A percentile compares a stretch with the other conserved stretches of the same genome.
These are phyloP conservation scores for Oscheius sp. DNA, from an alignment of 2,888 invertebrate genomes.

Conservation along the genomic window DNA sequence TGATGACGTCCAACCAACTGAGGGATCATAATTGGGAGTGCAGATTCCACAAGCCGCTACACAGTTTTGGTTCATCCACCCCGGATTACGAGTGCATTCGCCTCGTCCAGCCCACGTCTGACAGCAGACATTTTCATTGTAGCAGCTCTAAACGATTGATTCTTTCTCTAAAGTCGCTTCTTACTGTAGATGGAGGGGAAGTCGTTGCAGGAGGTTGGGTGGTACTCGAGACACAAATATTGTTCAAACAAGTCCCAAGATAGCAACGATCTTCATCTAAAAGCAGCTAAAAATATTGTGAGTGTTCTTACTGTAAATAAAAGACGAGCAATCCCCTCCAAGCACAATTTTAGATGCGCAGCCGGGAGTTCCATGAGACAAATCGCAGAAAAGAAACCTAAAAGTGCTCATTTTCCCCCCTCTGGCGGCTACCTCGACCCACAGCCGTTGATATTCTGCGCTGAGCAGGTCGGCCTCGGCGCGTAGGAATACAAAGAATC, in stretches of 20 bases:
- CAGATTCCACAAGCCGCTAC: too few species aligned
- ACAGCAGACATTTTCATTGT: too few species aligned
- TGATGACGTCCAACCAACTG: too few species aligned
- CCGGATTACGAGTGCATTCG: too few species aligned
- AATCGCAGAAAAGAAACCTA: constrained; percentile 57
- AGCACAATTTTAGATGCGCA: constrained; percentile 58
- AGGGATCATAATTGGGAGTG: too few species aligned
- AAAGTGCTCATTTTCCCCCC: constrained; percentile 19
- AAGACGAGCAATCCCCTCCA: constrained; percentile 60
- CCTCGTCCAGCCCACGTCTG: too few species aligned
- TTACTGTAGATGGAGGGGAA: too few species aligned
- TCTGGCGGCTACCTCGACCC: constrained; percentile 37
- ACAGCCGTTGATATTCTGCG: constrained; percentile 38
- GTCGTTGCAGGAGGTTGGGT: not conserved
- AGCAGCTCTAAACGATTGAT: not conserved
- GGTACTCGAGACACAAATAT: constrained; percentile 35
- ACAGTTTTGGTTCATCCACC: too few species aligned
- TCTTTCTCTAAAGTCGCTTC: too few species aligned
- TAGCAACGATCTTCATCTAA: constrained; percentile 50
- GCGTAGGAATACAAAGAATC: constrained; percentile 56
- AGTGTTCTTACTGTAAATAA: constrained; percentile 19
- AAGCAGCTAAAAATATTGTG: too few species aligned
- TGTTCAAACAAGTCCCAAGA: constrained; percentile 44
- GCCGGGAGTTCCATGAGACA: constrained; percentile 43
- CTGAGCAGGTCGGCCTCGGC: constrained; percentile 54